Conservation (phyloP, 2,797 vertebrate genomes). For the Scleropages formosus region DNA sequence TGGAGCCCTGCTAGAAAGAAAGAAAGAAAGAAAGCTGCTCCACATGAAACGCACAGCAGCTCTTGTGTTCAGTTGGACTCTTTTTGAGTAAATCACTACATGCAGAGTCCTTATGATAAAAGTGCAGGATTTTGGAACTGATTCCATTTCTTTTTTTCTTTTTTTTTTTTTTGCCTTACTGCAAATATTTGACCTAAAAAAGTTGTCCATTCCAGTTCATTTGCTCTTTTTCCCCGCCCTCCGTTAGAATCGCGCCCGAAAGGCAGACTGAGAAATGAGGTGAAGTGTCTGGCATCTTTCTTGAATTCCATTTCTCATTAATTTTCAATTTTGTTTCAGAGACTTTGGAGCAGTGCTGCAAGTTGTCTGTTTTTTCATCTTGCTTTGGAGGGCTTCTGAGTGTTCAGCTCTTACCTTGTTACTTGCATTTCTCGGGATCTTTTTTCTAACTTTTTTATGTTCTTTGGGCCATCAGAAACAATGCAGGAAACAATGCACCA, state of each 20-base stretch:
- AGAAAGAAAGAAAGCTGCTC: not conserved
- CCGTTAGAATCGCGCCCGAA: slow-evolving; percentile 24
- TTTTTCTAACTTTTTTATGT: slow-evolving; percentile 2
- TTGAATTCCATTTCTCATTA: slow-evolving; percentile 28
- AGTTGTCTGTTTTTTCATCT: slow-evolving; percentile 31
- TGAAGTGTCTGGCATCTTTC: slow-evolving; percentile 19
- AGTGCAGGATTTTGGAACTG: slow-evolving; percentile 6
- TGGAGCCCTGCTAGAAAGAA: not conserved
- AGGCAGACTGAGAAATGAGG: slow-evolving; percentile 28
- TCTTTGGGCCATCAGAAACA: slow-evolving; percentile 13
- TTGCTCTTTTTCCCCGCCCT: not conserved
- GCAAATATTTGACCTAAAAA: slow-evolving; percentile 23
- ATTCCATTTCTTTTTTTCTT: slow-evolving; percentile 10
- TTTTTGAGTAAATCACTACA: slow-evolving; percentile 8
- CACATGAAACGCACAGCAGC: not conserved
- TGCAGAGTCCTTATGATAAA: slow-evolving; percentile 9
- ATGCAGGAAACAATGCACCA: not conserved
- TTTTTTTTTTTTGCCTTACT: slow-evolving; percentile 12
- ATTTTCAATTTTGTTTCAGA: slow-evolving; percentile 20
- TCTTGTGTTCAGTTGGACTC: not conserved
- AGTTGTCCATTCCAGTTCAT: not conserved
- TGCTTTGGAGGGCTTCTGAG: slow-evolving; percentile 10
- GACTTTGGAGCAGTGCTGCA: slow-evolving; percentile 18
- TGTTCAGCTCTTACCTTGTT: slow-evolving; percentile 2
- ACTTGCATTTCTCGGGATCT: not conserved